A percentile compares a stretch with the other conserved stretches of the same genome.
phyloP scores from a whole-genome alignment of 2,797 vertebrate genomes.

The Clarias fuscus region DNA sequence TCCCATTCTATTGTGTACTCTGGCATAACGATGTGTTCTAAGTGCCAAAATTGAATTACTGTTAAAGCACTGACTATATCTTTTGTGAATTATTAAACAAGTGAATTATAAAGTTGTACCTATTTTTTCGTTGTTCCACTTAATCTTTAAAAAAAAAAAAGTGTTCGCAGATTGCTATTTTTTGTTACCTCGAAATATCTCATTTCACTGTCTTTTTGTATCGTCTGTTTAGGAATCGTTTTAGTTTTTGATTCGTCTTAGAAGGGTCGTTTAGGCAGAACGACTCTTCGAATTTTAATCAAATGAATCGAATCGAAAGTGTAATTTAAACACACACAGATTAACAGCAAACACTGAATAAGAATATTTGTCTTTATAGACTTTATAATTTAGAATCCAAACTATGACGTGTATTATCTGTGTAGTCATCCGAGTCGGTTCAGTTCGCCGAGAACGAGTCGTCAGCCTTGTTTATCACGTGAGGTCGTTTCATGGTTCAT shows the following conservation, averaged over 20 bases:
- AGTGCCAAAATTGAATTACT: conserved; percentile 60
- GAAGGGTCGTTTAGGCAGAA: neutral
- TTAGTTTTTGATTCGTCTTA: too few species aligned
- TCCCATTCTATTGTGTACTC: conserved; percentile 22
- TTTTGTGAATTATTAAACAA: conserved; percentile 58
- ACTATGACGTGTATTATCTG: neutral
- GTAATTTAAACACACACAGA: neutral
- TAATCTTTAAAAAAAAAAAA: too few species aligned
- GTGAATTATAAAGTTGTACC: conserved; percentile 21
- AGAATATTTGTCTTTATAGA: too few species aligned
- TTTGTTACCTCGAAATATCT: neutral
- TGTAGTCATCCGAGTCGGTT: neutral
- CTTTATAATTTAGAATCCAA: neutral
- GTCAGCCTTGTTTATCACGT: neutral
- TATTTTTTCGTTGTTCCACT: neutral
- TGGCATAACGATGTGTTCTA: conserved; percentile 48
- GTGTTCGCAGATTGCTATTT: neutral
- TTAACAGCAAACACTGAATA: neutral
- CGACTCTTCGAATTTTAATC: neutral
- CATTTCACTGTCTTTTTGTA: neutral
- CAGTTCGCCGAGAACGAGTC: neutral
- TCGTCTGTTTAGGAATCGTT: neutral
- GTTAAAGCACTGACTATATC: conserved; percentile 56
- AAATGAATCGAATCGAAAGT: conserved; percentile 1
- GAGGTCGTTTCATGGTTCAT: neutral